Conservation (phyloP, 30 jellyfish, hydroid and myxozoan genomes). For the Cassiopea xamachana region DNA sequence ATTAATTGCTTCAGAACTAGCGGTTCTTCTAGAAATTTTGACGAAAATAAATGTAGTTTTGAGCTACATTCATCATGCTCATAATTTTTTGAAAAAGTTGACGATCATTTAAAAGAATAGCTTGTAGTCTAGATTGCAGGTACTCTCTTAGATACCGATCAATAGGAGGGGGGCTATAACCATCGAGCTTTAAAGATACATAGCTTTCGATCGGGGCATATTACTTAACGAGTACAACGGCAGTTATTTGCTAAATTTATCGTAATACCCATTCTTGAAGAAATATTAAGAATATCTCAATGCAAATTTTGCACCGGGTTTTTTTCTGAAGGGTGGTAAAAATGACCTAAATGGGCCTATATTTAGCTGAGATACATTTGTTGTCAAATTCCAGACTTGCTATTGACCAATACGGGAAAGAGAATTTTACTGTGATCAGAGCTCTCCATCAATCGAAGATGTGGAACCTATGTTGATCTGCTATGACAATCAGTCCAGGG, state of each 20-base stretch:
- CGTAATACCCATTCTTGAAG: not conserved
- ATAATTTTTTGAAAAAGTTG: not conserved
- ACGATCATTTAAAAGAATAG: not conserved
- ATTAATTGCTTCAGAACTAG: not conserved
- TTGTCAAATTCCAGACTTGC: slow-evolving; percentile 9
- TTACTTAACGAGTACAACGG: slow-evolving; percentile 10
- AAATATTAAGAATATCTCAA: not conserved
- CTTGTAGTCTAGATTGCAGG: not conserved
- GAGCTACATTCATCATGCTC: not conserved
- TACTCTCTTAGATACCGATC: not conserved
- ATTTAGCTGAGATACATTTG: slow-evolving; percentile 2
- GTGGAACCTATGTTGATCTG: not conserved
- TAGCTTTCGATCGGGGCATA: not conserved
- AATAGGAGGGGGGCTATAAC: not conserved
- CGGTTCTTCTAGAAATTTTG: not conserved
- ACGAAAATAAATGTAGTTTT: not conserved
- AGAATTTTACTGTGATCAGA: not conserved
- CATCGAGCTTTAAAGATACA: not conserved
- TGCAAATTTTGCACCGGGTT: not conserved
- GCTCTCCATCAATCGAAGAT: slow-evolving; percentile 7
- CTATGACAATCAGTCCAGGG: too few species aligned
- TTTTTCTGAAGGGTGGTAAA: slow-evolving; percentile 2
- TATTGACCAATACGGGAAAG: not conserved
- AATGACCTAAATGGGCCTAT: slow-evolving; percentile 11
- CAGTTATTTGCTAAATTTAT: slow-evolving; percentile 13